Evolutionary conservation across 2,888 invertebrate species (phyloP).

Genomic region (Sesia bembeciformis): DNA sequence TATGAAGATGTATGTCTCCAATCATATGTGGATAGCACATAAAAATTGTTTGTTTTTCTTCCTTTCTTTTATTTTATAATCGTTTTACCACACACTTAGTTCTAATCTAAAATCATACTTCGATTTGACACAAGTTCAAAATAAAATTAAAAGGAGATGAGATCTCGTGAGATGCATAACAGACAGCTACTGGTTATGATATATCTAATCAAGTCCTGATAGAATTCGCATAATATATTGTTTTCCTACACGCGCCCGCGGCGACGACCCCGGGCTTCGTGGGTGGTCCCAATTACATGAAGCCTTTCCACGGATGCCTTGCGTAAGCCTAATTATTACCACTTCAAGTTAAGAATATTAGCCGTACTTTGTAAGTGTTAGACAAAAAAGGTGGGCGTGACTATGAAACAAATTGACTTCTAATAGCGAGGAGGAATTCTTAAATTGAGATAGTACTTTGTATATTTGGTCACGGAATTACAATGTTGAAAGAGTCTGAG

Average conservation of each 20-base stretch:
- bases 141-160: too few species aligned
- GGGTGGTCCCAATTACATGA: constrained; percentile 51
- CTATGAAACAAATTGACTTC: background rate
- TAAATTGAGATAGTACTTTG: constrained; percentile 26
- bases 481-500: background rate
- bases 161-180: constrained; percentile 1
- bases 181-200: constrained; percentile 12
- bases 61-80: too few species aligned
- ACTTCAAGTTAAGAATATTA: constrained; percentile 43
- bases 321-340: constrained; percentile 46
- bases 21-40: too few species aligned
- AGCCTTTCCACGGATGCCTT: constrained; percentile 19
- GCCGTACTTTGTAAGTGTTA: constrained; percentile 17
- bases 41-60: too few species aligned
- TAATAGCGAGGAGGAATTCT: constrained; percentile 26
- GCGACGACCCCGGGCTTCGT: constrained; percentile 20
- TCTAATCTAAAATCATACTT: too few species aligned
- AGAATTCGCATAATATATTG: constrained; percentile 38
- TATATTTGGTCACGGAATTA: constrained; percentile 17
- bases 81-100: too few species aligned
- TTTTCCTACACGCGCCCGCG: constrained; percentile 8
- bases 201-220: constrained; percentile 24
- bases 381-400: constrained; percentile 29
- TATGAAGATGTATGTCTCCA: too few species aligned
- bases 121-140: too few species aligned